Evolutionary conservation across 2,113 vertebrate genomes (phyloP).

Genomic region (Andinoacara biseriatus): DNA sequence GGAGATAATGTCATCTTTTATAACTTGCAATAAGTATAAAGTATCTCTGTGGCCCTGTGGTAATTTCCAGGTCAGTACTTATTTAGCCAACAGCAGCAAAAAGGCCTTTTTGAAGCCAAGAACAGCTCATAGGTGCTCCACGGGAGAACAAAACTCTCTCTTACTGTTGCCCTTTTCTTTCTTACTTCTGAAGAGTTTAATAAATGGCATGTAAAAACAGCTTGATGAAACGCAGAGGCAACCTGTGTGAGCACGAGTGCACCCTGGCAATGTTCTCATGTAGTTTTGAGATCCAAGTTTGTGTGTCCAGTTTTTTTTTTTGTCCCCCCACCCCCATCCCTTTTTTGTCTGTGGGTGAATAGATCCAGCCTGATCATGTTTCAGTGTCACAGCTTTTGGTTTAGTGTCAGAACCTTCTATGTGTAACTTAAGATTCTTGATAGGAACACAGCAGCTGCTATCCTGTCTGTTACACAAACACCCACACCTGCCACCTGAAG

Average conservation of each 20-base stretch:
- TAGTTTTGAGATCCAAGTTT: slow-evolving; percentile 16
- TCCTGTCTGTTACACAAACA: slow-evolving; percentile 38
- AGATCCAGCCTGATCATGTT: slow-evolving; percentile 50
- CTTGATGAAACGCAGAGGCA: slow-evolving; percentile 24
- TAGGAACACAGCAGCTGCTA: slow-evolving; percentile 68
- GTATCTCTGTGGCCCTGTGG: slow-evolving; percentile 36
- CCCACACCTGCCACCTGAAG: slow-evolving; percentile 57
- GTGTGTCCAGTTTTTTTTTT: not conserved
- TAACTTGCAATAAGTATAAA: slow-evolving; percentile 43
- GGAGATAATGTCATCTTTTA: slow-evolving; percentile 52
- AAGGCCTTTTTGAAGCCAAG: slow-evolving; percentile 44
- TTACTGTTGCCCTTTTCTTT: slow-evolving; percentile 1
- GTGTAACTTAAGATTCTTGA: slow-evolving; percentile 65
- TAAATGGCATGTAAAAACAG: slow-evolving; percentile 36
- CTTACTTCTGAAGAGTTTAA: slow-evolving; percentile 20
- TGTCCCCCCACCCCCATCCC: not conserved
- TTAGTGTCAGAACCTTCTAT: slow-evolving; percentile 52
- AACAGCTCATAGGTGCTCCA: slow-evolving; percentile 53
- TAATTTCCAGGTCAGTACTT: slow-evolving; percentile 67
- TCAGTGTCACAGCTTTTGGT: slow-evolving; percentile 50
- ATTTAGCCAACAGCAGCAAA: slow-evolving; percentile 56
- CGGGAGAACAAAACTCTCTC: slow-evolving; percentile 15
- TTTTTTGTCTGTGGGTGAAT: slow-evolving; percentile 41
- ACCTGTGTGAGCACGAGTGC: not conserved
- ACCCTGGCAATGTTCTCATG: not conserved